Conservation (phyloP, 1,140 invertebrate species). For the Homarus americanus region DNA sequence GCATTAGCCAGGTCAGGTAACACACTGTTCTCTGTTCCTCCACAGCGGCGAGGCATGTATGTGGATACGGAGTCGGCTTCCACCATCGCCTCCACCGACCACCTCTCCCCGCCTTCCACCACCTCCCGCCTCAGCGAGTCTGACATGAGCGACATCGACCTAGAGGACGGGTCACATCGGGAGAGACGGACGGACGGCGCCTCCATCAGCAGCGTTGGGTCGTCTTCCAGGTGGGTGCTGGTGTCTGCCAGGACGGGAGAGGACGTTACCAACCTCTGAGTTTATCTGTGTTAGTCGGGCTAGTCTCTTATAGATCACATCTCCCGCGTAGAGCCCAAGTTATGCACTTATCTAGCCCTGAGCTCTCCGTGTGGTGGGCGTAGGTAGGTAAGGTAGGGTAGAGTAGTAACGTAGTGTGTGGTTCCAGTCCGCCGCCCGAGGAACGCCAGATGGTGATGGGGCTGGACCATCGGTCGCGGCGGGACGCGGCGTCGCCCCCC, state of each 20-base stretch:
- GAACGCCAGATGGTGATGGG: conserved; percentile 79
- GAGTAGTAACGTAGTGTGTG: conserved; percentile 76
- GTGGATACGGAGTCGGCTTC: conserved; percentile 79
- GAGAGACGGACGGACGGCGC: conserved; percentile 85
- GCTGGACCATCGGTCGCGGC: conserved; percentile 81
- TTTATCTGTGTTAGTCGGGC: conserved; percentile 28
- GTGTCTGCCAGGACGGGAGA: background rate
- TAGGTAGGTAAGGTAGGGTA: conserved; percentile 59
- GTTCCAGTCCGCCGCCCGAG: conserved; percentile 82
- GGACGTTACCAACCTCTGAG: background rate
- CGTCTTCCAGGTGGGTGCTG: conserved; percentile 85
- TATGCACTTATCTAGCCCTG: conserved; percentile 21
- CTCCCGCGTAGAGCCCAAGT: conserved; percentile 26
- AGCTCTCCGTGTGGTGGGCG: background rate
- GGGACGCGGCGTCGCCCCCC: conserved; percentile 85
- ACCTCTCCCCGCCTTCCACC: conserved; percentile 93
- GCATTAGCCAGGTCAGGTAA: too few relatives aligned
- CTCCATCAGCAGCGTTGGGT: conserved; percentile 91
- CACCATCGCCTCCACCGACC: conserved; percentile 85
- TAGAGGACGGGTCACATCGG: conserved; percentile 83
- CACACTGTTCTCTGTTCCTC: too few relatives aligned
- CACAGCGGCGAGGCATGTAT: conserved; percentile 77
- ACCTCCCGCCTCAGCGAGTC: conserved; percentile 89
- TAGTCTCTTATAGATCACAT: conserved; percentile 27
- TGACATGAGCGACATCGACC: conserved; percentile 92